Base-by-base conservation (phyloP, 1,140 invertebrate genomes). In the Trichonephila inaurata region DNA sequence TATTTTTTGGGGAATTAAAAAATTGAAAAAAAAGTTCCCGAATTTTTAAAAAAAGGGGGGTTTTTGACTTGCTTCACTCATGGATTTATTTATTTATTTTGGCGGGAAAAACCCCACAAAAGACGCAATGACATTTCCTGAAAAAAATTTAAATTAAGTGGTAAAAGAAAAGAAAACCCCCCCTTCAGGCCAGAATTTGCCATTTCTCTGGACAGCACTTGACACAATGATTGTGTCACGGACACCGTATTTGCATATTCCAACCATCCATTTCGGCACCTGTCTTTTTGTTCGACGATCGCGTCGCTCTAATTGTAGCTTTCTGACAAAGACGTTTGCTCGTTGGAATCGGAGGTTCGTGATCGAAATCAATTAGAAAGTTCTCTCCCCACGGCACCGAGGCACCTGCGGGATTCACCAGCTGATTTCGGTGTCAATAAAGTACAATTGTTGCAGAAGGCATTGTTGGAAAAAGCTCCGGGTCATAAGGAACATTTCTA, bases 221-320 rank as follows among this genome's bases (percentile, higher is more conserved):
- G 86, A 88, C 86, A 88, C 86, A 64, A 33, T 33, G 88, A 89
- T 89, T 89, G 88, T 89, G 88, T 77, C 64, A 58, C 88, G 44
- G 88, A 24, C 64, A 89, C 88, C 18, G 8, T 77, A 89, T 89
- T 89, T 89, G 88, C 88, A 89, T 89, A 89, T 89, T 89, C 88
- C 66, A 24, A 33, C 88, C 88, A 89, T 89, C 66, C 66, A 89
- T 89, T 77, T 89, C 88, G 88, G 88, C 66, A 61, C 40, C 88
- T 89, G 88, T 89, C 88, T 33, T 58, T 89, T 77, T 87, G 61
- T 87, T 87, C 28, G 10, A 14, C 69, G 64, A 51, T 89, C 33
- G 58, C 28, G 64, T 69, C 40, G 58, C n/a, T 33, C 64, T 89
- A 88, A 88, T 88, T 88, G 62, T 44, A 88, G 16, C 61, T 44